Evolutionary conservation across 2,888 invertebrate genomes (phyloP).

Genomic region (Empis stercorea): DNA sequence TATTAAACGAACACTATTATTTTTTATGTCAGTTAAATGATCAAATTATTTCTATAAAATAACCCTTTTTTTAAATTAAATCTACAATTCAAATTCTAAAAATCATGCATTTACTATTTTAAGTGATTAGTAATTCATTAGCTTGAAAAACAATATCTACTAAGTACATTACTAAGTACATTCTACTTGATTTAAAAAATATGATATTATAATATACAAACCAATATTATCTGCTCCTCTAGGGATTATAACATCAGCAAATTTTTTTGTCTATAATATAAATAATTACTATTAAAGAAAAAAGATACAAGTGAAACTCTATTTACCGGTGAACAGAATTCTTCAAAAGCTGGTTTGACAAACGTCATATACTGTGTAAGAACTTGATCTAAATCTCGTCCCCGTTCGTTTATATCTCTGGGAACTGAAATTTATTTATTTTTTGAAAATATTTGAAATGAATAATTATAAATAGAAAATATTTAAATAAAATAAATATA

Average conservation of each 20-base stretch:
- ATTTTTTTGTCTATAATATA: conserved; percentile 85
- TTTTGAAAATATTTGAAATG: background rate
- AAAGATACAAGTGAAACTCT: too few relatives aligned
- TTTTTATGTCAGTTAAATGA: too few relatives aligned
- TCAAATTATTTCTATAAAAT: too few relatives aligned
- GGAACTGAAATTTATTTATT: conserved; percentile 52
- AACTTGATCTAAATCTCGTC: conserved; percentile 86
- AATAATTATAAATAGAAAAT: too few relatives aligned
- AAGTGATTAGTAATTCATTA: conserved; percentile 4
- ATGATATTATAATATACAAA: conserved; percentile 37
- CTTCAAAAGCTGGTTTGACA: conserved; percentile 99
- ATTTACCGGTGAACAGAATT: conserved; percentile 91
- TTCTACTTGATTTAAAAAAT: background rate
- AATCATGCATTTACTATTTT: background rate
- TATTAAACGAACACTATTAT: too few relatives aligned
- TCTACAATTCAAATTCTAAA: too few relatives aligned
- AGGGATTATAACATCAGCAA: conserved; percentile 98
- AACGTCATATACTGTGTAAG: conserved; percentile 94
- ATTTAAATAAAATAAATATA: too few relatives aligned
- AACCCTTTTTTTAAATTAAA: too few relatives aligned
- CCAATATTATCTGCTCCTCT: conserved; percentile 95
- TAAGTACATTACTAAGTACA: conserved; percentile 10
- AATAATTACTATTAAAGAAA: conserved; percentile 1
- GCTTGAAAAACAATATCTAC: background rate
- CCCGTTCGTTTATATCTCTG: conserved; percentile 89